These are phyloP conservation scores for Pasiphila rectangulata DNA, from an alignment of 2,888 invertebrate species.

Conservation along the genomic window DNA sequence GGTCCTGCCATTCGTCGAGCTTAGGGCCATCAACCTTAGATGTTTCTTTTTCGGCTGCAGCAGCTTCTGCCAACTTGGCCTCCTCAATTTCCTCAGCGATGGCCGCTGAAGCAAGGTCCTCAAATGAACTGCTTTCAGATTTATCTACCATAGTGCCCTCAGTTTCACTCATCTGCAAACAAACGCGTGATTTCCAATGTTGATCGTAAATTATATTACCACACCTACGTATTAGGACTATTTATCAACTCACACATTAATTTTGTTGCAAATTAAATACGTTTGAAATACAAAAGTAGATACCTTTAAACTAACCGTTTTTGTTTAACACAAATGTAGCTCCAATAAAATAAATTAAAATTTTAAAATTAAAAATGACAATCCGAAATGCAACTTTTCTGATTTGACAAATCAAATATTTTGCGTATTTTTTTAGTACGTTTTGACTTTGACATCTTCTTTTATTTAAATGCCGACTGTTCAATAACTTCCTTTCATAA, in stretches of 20 bases:
- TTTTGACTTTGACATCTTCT: too few relatives aligned
- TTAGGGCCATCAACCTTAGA: constrained; percentile 43
- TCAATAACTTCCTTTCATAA: too few relatives aligned
- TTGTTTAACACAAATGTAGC: too few relatives aligned
- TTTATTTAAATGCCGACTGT: too few relatives aligned
- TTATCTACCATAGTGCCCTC: constrained; percentile 76
- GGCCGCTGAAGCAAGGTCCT: constrained; percentile 81
- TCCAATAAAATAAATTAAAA: too few relatives aligned
- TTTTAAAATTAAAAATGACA: constrained; percentile 52
- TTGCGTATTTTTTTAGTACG: too few relatives aligned
- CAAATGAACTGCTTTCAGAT: constrained; percentile 84
- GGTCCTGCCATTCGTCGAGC: constrained; percentile 85
- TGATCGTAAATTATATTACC: constrained; percentile 42
- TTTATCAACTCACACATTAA: too few relatives aligned
- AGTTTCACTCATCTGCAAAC: constrained; percentile 72
- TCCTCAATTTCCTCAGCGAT: constrained; percentile 77
- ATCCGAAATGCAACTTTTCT: constrained; percentile 64
- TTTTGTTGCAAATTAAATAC: too few relatives aligned
- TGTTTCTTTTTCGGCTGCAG: constrained; percentile 54
- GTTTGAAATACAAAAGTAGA: too few relatives aligned
- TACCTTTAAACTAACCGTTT: too few relatives aligned
- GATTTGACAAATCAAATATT: too few relatives aligned
- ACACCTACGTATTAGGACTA: too few relatives aligned
- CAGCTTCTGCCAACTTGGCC: constrained; percentile 68
- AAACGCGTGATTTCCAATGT: constrained; percentile 45